Conservation (phyloP, 2,797 vertebrate genomes). For the Pelobates cultripes region DNA sequence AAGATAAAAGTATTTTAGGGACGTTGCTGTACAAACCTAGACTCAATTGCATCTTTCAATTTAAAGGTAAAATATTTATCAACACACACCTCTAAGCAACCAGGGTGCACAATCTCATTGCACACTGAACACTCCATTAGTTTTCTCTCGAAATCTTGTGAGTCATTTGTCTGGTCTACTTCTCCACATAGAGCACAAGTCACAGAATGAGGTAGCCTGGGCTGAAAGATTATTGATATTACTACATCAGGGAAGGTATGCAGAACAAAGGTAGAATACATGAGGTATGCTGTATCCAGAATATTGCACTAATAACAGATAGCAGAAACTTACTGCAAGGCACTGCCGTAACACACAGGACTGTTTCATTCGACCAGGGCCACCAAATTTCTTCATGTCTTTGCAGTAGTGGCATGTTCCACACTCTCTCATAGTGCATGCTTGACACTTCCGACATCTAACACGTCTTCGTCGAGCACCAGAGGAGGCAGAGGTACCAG, state of each 20-base stretch:
- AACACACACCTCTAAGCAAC: slow-evolving; percentile 86
- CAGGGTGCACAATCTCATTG: slow-evolving; percentile 91
- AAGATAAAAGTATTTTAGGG: not conserved
- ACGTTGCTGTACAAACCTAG: no score
- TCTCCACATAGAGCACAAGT: slow-evolving; percentile 91
- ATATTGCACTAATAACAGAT: not conserved
- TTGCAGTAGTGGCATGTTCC: slow-evolving; percentile 92
- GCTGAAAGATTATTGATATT: slow-evolving; percentile 70
- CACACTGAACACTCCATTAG: slow-evolving; percentile 98
- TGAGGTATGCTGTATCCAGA: no score
- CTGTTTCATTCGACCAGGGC: slow-evolving; percentile 95
- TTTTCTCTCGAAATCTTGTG: slow-evolving; percentile 81
- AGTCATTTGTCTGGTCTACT: slow-evolving; percentile 82
- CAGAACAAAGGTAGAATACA: no score
- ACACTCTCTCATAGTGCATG: slow-evolving; percentile 90
- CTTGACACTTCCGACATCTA: slow-evolving; percentile 90
- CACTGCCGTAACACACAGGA: slow-evolving; percentile 91
- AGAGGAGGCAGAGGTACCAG: slow-evolving; percentile 71
- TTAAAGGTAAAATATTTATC: not conserved
- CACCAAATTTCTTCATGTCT: slow-evolving; percentile 96
- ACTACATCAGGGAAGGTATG: not conserved
- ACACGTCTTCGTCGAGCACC: slow-evolving; percentile 87
- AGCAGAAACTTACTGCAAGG: slow-evolving; percentile 79
- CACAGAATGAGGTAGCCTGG: slow-evolving; percentile 91
- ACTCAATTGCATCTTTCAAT: no score